Evolutionary conservation across 1,140 invertebrate genomes (phyloP), one percentile per base, ranked within the genome.

Genomic region (Thaumatotibia leucotreta): DNA sequence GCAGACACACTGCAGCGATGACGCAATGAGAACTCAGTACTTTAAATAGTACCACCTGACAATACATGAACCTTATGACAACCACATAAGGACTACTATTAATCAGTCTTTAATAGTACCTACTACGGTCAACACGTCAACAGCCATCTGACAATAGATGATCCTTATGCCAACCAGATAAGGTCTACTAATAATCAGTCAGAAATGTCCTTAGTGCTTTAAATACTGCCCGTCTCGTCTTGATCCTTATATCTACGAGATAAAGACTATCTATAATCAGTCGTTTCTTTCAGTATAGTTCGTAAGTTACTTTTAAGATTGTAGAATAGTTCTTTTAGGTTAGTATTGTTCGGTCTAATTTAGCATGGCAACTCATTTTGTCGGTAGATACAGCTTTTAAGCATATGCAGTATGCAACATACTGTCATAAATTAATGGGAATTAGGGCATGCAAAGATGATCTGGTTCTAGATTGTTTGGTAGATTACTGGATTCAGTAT

Each of bases 1-100:
- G 52, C 6, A 58, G 52, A 58, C 52, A 58, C 11, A 29, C 52
- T 58, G 23, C 52, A 58, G 52, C 52, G 24, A 14, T 58, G 52
- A 58, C 52, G 52, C n/a, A 29, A 58, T 58, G 52, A 52, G 23
- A 58, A 27, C 39, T 1, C 14, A 27, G n/a, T 27, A 24, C 52
- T 14, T n/a, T 1, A 29, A 17, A 54, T 54, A 54, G 17, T 31
- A 58, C 52, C 14, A 14, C 11, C 1, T n/a, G n/a, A n/a, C 35
- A 14, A 39, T 39, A n/a, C 4, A 5, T 39, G 14, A 39, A 39
- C n/a, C n/a, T 11, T 39, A 39, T 39, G n/a, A 4, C 14, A 39
- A 17, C n/a, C 10, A 5, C 11, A 39, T 39, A 39, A 39, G n/a
- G 5, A n/a, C 35, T 39, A n/a, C 11, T n/a, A n/a, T n/a, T n/a